Percentiles rank a stretch among this genome's conserved stretches.
phyloP scores from a whole-genome alignment of 2,888 invertebrate genomes.

The Drosophila imparisetae region DNA sequence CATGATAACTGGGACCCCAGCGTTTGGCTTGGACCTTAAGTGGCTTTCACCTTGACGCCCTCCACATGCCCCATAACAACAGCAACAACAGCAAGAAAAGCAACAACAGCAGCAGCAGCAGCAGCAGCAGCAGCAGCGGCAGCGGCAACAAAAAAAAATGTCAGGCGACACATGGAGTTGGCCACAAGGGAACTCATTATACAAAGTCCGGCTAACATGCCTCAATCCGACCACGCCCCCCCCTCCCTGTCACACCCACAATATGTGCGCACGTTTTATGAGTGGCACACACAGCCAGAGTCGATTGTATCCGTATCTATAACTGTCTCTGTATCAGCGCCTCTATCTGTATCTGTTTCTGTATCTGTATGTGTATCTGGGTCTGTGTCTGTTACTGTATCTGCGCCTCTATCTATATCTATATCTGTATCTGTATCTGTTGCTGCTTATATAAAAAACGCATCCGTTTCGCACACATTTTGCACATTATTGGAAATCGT shows the following conservation, averaged over 20 bases:
- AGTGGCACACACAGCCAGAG: constrained; percentile 35
- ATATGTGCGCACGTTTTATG: constrained; percentile 66
- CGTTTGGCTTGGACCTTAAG: constrained; percentile 58
- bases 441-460: constrained; percentile 39
- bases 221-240: background rate
- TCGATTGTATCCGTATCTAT: background rate
- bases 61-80: constrained; percentile 21
- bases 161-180: constrained; percentile 59
- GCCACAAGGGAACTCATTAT: constrained; percentile 76
- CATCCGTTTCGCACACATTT: constrained; percentile 62
- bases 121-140: background rate
- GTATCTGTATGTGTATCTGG: background rate
- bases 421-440: constrained; percentile 25
- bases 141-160: constrained; percentile 6
- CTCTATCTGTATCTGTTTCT: background rate
- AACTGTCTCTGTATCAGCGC: background rate
- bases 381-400: background rate
- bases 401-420: background rate
- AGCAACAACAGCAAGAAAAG: accelerated
- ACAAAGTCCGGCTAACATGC: constrained; percentile 69
- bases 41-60: constrained; percentile 74
- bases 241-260: background rate
- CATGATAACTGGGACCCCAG: constrained; percentile 65
- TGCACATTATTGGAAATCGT: constrained; percentile 78
- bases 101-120: background rate